Evolutionary conservation across 2,888 invertebrate species (phyloP).

Genomic region (Mythimna pallens): DNA sequence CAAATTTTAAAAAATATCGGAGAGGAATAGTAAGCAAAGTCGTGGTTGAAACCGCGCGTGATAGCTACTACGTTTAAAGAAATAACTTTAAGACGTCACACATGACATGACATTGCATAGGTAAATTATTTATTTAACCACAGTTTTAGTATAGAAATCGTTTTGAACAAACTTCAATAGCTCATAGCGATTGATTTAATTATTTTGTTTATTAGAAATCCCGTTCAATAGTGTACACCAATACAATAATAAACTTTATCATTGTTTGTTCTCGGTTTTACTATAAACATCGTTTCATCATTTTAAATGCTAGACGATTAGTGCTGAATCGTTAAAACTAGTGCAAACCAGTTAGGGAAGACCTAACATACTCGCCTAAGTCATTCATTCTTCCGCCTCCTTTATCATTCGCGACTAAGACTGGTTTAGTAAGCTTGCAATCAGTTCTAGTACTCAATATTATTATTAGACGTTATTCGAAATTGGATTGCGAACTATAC

Average conservation of each 20-base stretch:
- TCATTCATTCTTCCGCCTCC: slow-evolving; percentile 30
- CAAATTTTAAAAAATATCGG: no score
- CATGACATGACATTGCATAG: neutral
- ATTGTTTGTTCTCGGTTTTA: no score
- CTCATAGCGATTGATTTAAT: slow-evolving; percentile 13
- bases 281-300: neutral
- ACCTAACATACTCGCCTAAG: neutral
- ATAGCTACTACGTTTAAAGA: neutral
- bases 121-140: slow-evolving; percentile 16
- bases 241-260: no score
- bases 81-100: neutral
- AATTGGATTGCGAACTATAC: neutral
- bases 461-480: neutral
- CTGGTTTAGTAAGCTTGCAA: slow-evolving; percentile 9
- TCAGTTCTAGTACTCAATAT: neutral
- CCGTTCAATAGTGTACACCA: neutral
- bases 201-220: slow-evolving; percentile 15
- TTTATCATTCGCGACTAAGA: slow-evolving; percentile 18
- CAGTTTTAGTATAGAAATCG: neutral
- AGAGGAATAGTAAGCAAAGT: no score
- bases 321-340: neutral
- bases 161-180: slow-evolving; percentile 19
- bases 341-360: slow-evolving; percentile 8
- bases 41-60: no score
- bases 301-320: neutral